Conservation (phyloP, 2,888 invertebrate species). For the Meteorus cinctellus region DNA sequence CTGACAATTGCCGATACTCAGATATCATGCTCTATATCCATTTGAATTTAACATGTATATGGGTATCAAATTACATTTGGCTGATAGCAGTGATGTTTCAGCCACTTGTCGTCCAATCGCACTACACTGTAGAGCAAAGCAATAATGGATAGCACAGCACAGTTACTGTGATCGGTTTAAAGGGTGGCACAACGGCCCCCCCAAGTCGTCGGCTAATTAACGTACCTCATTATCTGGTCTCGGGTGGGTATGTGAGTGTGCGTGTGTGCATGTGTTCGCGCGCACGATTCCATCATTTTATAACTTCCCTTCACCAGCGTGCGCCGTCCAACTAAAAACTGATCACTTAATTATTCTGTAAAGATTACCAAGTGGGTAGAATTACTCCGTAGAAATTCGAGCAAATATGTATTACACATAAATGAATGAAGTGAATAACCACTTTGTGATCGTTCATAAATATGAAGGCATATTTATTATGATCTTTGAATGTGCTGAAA, state of each 20-base stretch:
- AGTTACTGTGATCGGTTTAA: conserved; percentile 27
- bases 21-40: conserved; percentile 16
- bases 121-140: background rate
- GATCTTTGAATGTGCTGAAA: too few relatives aligned
- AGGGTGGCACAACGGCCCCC: conserved; percentile 30
- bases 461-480: too few relatives aligned
- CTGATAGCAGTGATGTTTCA: conserved; percentile 14
- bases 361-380: conserved; percentile 6
- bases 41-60: background rate
- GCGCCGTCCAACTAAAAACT: conserved; percentile 13
- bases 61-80: background rate
- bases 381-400: background rate
- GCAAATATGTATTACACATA: background rate
- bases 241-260: background rate
- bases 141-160: conserved; percentile 10
- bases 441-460: too few relatives aligned
- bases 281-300: background rate
- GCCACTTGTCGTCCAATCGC: conserved; percentile 24
- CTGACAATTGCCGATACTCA: conserved; percentile 16
- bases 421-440: too few relatives aligned
- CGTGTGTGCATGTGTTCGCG: background rate
- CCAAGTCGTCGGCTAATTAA: conserved; percentile 38
- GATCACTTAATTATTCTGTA: conserved; percentile 29
- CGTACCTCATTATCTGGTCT: conserved; percentile 36
- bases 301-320: background rate